A percentile compares a stretch with the other conserved stretches of the same genome.
Evolutionary conservation across 2,888 invertebrate species (phyloP).

Genomic region (Orthosia gracilis): DNA sequence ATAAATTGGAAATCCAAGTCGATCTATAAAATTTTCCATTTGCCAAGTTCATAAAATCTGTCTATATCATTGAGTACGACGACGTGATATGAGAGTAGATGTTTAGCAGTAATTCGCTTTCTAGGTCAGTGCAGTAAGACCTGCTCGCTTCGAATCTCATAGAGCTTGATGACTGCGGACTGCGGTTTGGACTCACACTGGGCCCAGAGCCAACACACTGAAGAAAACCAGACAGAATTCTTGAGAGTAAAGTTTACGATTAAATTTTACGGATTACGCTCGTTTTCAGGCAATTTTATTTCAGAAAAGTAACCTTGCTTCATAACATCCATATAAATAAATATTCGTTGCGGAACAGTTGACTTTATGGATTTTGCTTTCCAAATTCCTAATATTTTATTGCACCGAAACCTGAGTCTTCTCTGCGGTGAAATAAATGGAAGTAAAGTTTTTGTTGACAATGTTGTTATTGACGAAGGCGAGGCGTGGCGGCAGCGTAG

Average conservation of each 20-base stretch:
- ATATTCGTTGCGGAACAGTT: slow-evolving; percentile 13
- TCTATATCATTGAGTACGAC: slow-evolving; percentile 68
- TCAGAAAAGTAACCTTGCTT: slow-evolving; percentile 25
- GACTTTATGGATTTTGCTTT: slow-evolving; percentile 27
- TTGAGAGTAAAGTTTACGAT: slow-evolving; percentile 60
- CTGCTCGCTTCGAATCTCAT: slow-evolving; percentile 71
- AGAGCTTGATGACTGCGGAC: slow-evolving; percentile 74
- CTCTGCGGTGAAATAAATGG: slow-evolving; percentile 4
- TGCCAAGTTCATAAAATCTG: slow-evolving; percentile 71
- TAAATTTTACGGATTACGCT: slow-evolving; percentile 56
- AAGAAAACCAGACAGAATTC: slow-evolving; percentile 72
- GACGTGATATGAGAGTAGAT: slow-evolving; percentile 60
- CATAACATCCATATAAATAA: slow-evolving; percentile 29
- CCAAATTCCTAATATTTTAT: slow-evolving; percentile 4
- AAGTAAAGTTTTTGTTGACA: slow-evolving; percentile 52
- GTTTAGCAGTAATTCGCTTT: slow-evolving; percentile 74
- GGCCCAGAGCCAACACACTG: slow-evolving; percentile 78
- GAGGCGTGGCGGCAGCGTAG: slow-evolving; percentile 43
- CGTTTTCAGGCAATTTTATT: slow-evolving; percentile 47
- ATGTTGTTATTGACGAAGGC: slow-evolving; percentile 48
- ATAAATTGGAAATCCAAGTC: slow-evolving; percentile 70
- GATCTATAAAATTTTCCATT: slow-evolving; percentile 72
- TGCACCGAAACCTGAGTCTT: slow-evolving; percentile 15
- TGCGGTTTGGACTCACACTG: slow-evolving; percentile 73
- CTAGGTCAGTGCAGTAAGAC: slow-evolving; percentile 79